These are phyloP conservation scores for Myathropa florea DNA, from an alignment of 2,888 invertebrate genomes.

Conservation along the genomic window DNA sequence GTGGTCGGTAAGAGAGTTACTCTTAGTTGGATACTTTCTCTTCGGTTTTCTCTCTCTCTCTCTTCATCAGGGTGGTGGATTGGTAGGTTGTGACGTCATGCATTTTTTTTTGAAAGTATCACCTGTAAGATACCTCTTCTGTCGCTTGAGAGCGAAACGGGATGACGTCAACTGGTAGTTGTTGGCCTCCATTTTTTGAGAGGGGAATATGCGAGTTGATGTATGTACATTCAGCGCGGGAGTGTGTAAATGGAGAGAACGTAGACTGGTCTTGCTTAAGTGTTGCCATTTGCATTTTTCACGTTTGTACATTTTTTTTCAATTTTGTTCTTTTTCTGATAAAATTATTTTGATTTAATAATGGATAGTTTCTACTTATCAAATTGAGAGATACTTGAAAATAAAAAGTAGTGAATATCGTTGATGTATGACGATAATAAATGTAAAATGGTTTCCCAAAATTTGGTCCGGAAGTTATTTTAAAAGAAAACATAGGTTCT, in stretches of 20 bases:
- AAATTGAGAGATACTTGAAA: too few relatives aligned
- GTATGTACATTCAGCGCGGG: not conserved
- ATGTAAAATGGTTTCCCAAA: too few relatives aligned
- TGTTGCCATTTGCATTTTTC: not conserved
- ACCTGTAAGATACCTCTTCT: not conserved
- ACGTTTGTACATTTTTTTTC: not conserved
- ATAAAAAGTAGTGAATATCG: too few relatives aligned
- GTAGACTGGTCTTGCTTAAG: not conserved
- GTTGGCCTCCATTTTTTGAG: not conserved
- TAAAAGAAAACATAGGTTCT: too few relatives aligned
- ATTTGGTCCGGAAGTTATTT: too few relatives aligned
- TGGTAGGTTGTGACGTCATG: not conserved
- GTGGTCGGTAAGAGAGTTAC: not conserved
- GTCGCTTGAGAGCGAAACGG: not conserved
- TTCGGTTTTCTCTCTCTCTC: not conserved
- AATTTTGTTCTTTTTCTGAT: too few relatives aligned
- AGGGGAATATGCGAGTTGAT: not conserved
- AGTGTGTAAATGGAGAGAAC: not conserved
- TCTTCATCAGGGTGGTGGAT: not conserved
- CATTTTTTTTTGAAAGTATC: not conserved
- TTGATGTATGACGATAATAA: too few relatives aligned
- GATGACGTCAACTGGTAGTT: not conserved
- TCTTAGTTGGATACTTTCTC: not conserved
- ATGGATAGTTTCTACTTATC: too few relatives aligned
- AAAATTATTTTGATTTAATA: too few relatives aligned